Conservation (phyloP, 2,888 invertebrate genomes). For the Strigamia crassipes region DNA sequence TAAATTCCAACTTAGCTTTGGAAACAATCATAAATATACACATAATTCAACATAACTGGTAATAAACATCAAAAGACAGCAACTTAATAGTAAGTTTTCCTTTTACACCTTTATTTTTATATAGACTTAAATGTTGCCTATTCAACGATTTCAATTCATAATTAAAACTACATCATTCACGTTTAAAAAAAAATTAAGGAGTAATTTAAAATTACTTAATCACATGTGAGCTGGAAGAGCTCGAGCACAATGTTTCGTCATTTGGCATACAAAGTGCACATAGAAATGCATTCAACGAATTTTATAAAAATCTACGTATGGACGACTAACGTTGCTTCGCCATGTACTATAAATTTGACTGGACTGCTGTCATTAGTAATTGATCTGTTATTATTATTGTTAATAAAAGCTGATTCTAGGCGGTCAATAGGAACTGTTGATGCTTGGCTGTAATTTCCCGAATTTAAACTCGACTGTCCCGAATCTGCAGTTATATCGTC, state of each 20-base stretch:
- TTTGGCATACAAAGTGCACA: neutral
- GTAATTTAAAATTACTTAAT: neutral
- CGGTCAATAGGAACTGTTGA: neutral
- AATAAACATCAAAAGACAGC: too few relatives aligned
- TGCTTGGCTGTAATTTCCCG: neutral
- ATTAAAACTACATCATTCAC: too few relatives aligned
- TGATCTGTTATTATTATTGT: neutral
- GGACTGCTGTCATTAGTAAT: neutral
- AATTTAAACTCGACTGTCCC: neutral
- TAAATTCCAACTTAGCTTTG: too few relatives aligned
- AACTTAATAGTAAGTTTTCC: too few relatives aligned
- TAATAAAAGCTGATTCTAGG: neutral
- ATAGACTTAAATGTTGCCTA: too few relatives aligned
- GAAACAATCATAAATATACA: too few relatives aligned
- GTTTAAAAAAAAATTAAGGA: too few relatives aligned
- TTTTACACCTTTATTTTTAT: too few relatives aligned
- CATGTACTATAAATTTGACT: neutral
- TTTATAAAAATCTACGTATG: neutral
- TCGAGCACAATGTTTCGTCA: neutral
- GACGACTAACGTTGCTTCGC: neutral
- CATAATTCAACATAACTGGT: too few relatives aligned
- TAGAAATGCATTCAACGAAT: neutral
- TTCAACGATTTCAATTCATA: too few relatives aligned
- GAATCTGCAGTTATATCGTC: neutral
- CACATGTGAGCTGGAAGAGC: neutral